These are phyloP conservation scores for Clepsis dumicolana DNA, from an alignment of 2,888 invertebrate species.

Conservation along the genomic window DNA sequence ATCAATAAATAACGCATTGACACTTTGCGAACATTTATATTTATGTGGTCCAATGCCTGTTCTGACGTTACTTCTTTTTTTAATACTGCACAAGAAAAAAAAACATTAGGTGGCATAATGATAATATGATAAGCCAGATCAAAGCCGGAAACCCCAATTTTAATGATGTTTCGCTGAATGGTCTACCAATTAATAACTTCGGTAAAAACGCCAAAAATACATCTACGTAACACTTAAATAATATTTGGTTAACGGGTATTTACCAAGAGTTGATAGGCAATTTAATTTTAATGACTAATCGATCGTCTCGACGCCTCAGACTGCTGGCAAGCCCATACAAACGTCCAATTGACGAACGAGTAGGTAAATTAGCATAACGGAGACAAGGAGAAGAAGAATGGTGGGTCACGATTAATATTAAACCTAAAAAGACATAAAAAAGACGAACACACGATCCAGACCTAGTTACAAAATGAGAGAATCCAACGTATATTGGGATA, in stretches of 20 bases:
- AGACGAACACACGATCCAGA: too few relatives aligned
- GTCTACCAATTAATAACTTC: constrained; percentile 11
- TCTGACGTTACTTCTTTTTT: too few relatives aligned
- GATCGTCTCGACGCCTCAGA: not conserved
- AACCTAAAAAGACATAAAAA: too few relatives aligned
- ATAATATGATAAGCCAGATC: not conserved
- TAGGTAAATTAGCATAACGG: too few relatives aligned
- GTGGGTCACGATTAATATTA: too few relatives aligned
- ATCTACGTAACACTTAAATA: constrained; percentile 8
- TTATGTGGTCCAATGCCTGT: too few relatives aligned
- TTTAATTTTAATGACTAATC: constrained; percentile 25
- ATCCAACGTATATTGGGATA: too few relatives aligned
- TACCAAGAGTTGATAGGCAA: constrained; percentile 29
- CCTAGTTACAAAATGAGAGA: too few relatives aligned
- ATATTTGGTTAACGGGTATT: constrained; percentile 23
- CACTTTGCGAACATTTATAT: too few relatives aligned
- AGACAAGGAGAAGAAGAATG: too few relatives aligned
- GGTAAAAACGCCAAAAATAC: constrained; percentile 7
- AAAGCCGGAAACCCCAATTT: not conserved
- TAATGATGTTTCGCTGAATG: not conserved
- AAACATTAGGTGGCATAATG: not conserved
- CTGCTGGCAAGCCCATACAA: not conserved
- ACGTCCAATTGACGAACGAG: not conserved
- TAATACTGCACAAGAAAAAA: too few relatives aligned
- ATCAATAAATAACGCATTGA: too few relatives aligned